These are phyloP conservation scores for Eurois occulta DNA, from an alignment of 2,888 invertebrate species.

Conservation along the genomic window DNA sequence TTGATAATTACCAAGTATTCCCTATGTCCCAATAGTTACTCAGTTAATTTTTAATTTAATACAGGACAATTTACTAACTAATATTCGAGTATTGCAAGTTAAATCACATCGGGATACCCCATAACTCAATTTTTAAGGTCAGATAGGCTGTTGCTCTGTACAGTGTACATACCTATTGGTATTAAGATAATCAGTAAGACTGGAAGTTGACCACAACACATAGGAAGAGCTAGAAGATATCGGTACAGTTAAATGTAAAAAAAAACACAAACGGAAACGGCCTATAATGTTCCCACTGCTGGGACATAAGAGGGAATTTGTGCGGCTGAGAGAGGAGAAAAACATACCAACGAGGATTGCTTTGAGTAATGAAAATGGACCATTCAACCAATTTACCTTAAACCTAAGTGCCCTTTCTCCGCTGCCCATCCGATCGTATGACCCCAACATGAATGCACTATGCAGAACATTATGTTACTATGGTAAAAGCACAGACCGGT, in stretches of 20 bases:
- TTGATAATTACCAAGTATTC: conserved; percentile 51
- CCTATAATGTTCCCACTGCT: too few species aligned
- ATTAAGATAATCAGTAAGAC: too few species aligned
- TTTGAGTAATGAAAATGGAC: background rate
- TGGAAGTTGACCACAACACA: too few species aligned
- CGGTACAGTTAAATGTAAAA: too few species aligned
- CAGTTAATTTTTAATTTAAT: conserved; percentile 9
- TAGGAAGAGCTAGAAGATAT: too few species aligned
- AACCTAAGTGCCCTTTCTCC: background rate
- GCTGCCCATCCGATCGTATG: too few species aligned
- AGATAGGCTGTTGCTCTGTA: too few species aligned
- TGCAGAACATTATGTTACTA: background rate
- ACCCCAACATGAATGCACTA: background rate
- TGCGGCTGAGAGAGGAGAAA: background rate
- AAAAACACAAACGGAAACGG: too few species aligned
- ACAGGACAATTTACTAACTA: conserved; percentile 9
- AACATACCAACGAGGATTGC: background rate
- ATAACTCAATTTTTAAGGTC: too few species aligned
- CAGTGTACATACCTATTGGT: too few species aligned
- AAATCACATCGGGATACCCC: too few species aligned
- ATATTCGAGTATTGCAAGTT: background rate
- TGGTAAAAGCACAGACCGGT: background rate
- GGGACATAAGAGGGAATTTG: too few species aligned
- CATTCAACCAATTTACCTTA: background rate
- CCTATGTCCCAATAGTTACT: conserved; percentile 56